phyloP scores from a whole-genome alignment of 2,797 vertebrate species.

The Syngnathus acus region DNA sequence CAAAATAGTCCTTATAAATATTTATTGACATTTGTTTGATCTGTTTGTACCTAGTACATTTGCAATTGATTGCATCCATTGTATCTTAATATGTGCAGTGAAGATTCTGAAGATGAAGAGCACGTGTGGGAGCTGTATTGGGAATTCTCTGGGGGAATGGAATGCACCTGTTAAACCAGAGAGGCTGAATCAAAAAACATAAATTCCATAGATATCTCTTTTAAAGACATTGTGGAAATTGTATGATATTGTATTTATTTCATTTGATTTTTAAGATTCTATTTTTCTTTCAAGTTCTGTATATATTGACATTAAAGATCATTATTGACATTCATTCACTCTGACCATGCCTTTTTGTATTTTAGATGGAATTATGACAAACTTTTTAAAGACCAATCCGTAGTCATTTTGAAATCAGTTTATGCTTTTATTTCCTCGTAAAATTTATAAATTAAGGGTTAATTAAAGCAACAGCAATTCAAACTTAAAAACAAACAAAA shows the following conservation, averaged over 20 bases:
- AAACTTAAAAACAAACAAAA: too few species aligned
- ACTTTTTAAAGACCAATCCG: not conserved
- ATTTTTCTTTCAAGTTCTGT: slow-evolving; percentile 91
- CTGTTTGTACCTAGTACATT: slow-evolving; percentile 8
- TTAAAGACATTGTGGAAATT: slow-evolving; percentile 86
- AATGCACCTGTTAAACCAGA: slow-evolving; percentile 57
- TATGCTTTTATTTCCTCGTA: not conserved
- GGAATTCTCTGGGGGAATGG: slow-evolving; percentile 54
- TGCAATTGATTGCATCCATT: slow-evolving; percentile 9
- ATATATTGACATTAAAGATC: slow-evolving; percentile 94
- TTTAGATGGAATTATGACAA: not conserved
- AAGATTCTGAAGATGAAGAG: slow-evolving; percentile 49
- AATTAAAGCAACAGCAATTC: too few species aligned
- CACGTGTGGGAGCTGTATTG: slow-evolving; percentile 53
- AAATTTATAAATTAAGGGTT: too few species aligned
- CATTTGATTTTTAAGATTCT: slow-evolving; percentile 88
- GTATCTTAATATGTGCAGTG: slow-evolving; percentile 11
- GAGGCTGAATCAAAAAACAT: slow-evolving; percentile 45
- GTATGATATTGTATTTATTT: slow-evolving; percentile 98
- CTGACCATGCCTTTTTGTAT: slow-evolving; percentile 2
- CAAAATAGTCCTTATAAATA: not conserved
- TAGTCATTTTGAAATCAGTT: not conserved
- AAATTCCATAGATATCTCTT: slow-evolving; percentile 71
- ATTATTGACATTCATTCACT: slow-evolving; percentile 71
- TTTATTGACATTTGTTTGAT: slow-evolving; percentile 4